Percentiles rank a stretch among this genome's conserved stretches.
Evolutionary conservation across 2,797 vertebrate genomes (phyloP).

Genomic region (Gymnocypris eckloni): DNA sequence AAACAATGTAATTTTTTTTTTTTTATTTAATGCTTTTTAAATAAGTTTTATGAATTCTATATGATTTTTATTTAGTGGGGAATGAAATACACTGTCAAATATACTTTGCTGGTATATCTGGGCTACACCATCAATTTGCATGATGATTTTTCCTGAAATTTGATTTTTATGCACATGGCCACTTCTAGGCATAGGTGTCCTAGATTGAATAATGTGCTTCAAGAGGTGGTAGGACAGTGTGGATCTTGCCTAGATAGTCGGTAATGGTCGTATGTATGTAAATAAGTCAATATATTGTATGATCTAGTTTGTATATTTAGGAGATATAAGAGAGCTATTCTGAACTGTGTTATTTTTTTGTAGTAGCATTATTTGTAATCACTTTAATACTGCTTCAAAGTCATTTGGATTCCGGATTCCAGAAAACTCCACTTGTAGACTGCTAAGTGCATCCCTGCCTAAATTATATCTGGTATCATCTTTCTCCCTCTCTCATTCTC

Average conservation of each 20-base stretch:
- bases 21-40: neutral
- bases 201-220: neutral
- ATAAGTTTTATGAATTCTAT: neutral
- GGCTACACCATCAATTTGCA: neutral
- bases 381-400: neutral
- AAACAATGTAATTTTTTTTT: neutral
- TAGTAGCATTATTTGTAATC: constrained; percentile 4
- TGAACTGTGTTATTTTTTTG: neutral
- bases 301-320: neutral
- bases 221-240: neutral
- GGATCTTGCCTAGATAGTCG: neutral
- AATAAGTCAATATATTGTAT: neutral
- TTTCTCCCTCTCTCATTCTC: constrained; percentile 18
- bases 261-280: neutral
- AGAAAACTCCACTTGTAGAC: constrained; percentile 4
- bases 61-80: neutral
- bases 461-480: constrained; percentile 12
- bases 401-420: neutral
- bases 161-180: neutral
- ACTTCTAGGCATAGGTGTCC: neutral
- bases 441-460: neutral
- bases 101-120: neutral
- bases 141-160: neutral
- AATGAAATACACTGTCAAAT: neutral
- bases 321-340: neutral